Base-by-base conservation (phyloP, 2,797 vertebrate species). In the Anguilla pacifica region DNA sequence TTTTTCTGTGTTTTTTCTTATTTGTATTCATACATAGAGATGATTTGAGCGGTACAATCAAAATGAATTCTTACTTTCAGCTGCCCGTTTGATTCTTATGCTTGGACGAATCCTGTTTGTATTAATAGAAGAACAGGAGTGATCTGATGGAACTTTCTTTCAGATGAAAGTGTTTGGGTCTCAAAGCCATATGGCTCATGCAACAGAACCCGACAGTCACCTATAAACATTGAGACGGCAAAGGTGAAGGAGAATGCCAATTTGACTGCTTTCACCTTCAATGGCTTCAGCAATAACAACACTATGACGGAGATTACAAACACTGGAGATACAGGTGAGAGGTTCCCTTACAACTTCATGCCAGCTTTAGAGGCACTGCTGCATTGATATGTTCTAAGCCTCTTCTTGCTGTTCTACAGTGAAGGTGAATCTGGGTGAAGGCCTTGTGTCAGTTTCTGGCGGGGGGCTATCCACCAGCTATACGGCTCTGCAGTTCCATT, bases 181-280 rank as follows among this genome's bases (percentile, higher is more conserved):
- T 19, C 0, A 0, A 88, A 91, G 5, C 15, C 46, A 25, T 0
- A 82, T 0, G 0, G 64, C 0, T 84, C 0, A 2, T 97, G 96
- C 89, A 94, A 89, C 0, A 93, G 95, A 6, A 89, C 0, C 2
- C 88, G 88, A 0, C 96, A 97, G 90, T 97, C 96, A 1, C 96
- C 96, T 43, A 93, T 97, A 22, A 0, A 97, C 92, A 96, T 97
- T 0, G 13, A 85, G 2, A 81, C 93, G 0, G 0, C 28, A 0
- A 13, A 5, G 0, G 91, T 91, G 0, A 0, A 7, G 2, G 0
- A 0, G 0, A 11, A 95, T 46, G 0, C 22, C 19, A 89, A 3
- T 0, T 91, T 97, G 59, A 92, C 17, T 0, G 2, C 6, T 0
- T 94, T 97, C 86, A 89, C 0, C 10, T 96, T 96, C 31, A 0